Evolutionary conservation across 1,140 invertebrate species (phyloP).

Genomic region (Monochamus saltuarius): DNA sequence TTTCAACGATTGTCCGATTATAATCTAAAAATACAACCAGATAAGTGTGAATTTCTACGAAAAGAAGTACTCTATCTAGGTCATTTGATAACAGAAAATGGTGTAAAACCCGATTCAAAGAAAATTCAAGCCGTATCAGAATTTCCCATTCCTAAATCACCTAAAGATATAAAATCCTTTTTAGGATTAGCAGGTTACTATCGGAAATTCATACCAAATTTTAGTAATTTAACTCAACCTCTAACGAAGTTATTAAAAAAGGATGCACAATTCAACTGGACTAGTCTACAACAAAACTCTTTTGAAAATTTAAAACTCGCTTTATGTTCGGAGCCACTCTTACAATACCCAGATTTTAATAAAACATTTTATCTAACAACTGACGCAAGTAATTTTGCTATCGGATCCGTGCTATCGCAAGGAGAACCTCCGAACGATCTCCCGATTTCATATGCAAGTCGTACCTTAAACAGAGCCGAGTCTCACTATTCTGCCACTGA

Average conservation of each 20-base stretch:
- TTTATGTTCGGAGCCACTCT: slow-evolving; percentile 10
- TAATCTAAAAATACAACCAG: slow-evolving; percentile 32
- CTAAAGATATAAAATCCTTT: slow-evolving; percentile 38
- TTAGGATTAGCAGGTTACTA: slow-evolving; percentile 42
- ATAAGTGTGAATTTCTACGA: slow-evolving; percentile 38
- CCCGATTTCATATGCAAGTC: slow-evolving; percentile 37
- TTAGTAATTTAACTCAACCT: slow-evolving; percentile 35
- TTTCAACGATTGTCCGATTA: slow-evolving; percentile 10
- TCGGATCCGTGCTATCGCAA: slow-evolving; percentile 22
- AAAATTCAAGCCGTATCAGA: slow-evolving; percentile 36
- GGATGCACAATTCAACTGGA: slow-evolving; percentile 30
- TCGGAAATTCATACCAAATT: slow-evolving; percentile 37
- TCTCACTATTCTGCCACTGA: slow-evolving; percentile 35
- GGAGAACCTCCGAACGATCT: slow-evolving; percentile 22
- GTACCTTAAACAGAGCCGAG: slow-evolving; percentile 38
- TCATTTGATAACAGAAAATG: slow-evolving; percentile 34
- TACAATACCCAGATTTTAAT: slow-evolving; percentile 44
- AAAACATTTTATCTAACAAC: slow-evolving; percentile 46
- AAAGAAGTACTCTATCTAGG: slow-evolving; percentile 39
- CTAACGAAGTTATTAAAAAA: slow-evolving; percentile 33
- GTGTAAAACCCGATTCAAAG: slow-evolving; percentile 36
- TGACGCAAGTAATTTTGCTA: slow-evolving; percentile 42
- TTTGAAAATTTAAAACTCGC: slow-evolving; percentile 18
- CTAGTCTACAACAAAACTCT: not conserved
- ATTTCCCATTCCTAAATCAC: slow-evolving; percentile 31